Conservation (phyloP, 1,140 invertebrate genomes). For the Forficula auricularia region DNA sequence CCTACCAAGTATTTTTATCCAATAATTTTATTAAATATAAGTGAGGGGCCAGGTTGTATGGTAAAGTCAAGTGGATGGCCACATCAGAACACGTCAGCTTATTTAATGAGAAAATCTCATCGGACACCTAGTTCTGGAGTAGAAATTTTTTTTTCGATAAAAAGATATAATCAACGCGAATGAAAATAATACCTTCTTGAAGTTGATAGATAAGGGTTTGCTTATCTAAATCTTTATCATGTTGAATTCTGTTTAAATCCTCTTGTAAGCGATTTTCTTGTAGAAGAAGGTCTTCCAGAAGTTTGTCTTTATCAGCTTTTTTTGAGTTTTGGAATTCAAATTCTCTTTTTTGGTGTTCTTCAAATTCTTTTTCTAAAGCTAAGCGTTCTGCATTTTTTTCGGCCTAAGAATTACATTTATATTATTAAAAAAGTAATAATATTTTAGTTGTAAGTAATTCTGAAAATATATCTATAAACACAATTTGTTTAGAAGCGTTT, state of each 20-base stretch:
- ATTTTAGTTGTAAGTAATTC: background rate
- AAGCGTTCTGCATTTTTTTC: conserved; percentile 31
- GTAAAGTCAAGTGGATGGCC: too few species aligned
- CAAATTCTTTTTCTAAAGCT: conserved; percentile 33
- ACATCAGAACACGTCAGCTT: too few species aligned
- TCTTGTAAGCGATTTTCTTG: conserved; percentile 43
- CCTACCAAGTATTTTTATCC: too few species aligned
- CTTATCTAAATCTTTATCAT: conserved; percentile 39
- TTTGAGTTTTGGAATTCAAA: conserved; percentile 30
- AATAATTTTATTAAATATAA: too few species aligned
- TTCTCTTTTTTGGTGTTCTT: conserved; percentile 33
- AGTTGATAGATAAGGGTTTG: conserved; percentile 36
- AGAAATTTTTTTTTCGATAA: too few species aligned
- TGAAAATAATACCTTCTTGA: conserved; percentile 22
- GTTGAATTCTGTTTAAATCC: conserved; percentile 45
- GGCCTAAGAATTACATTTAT: conserved; percentile 24
- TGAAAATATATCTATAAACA: background rate
- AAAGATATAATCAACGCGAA: too few species aligned
- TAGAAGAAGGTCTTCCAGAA: conserved; percentile 38
- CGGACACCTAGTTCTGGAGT: too few species aligned
- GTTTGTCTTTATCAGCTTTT: conserved; percentile 35
- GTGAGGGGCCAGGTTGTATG: too few species aligned
- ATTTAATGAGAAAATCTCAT: too few species aligned
- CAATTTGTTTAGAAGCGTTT: background rate
- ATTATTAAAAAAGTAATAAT: background rate